Evolutionary conservation across 2,113 vertebrate species (phyloP).

Genomic region (Junco hyemalis): DNA sequence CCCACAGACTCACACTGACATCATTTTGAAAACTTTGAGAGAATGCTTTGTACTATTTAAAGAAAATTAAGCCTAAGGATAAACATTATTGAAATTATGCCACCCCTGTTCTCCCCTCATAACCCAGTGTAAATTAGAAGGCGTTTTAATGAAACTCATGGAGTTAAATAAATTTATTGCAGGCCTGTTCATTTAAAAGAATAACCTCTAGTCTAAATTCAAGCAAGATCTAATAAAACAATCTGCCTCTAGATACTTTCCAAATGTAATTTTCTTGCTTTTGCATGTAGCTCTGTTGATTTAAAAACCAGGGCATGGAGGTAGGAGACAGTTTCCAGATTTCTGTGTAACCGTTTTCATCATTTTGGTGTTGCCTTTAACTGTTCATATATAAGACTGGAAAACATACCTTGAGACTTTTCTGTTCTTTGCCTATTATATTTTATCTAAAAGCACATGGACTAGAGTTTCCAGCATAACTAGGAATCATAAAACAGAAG

Average conservation of each 20-base stretch:
- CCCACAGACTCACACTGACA: background rate
- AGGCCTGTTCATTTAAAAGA: background rate
- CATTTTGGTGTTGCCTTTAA: background rate
- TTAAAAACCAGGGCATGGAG: background rate
- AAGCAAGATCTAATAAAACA: constrained; percentile 26
- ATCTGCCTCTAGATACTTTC: constrained; percentile 11
- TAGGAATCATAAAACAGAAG: background rate
- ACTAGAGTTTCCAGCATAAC: background rate
- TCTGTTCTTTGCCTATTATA: background rate
- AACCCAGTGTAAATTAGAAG: background rate
- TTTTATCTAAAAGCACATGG: background rate
- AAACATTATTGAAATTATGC: constrained; percentile 33
- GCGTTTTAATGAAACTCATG: background rate
- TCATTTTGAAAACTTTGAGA: constrained; percentile 31
- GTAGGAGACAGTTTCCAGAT: background rate
- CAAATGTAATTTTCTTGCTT: constrained; percentile 29
- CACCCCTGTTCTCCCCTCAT: background rate
- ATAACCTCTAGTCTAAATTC: background rate
- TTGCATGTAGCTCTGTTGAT: background rate
- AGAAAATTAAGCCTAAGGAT: constrained; percentile 33
- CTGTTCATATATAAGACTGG: background rate
- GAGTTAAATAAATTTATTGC: background rate
- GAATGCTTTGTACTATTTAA: constrained; percentile 36
- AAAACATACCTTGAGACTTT: background rate
- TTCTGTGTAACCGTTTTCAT: background rate